Evolutionary conservation across 2,113 vertebrate species (phyloP).

Genomic region (Eptatretus burgeri): DNA sequence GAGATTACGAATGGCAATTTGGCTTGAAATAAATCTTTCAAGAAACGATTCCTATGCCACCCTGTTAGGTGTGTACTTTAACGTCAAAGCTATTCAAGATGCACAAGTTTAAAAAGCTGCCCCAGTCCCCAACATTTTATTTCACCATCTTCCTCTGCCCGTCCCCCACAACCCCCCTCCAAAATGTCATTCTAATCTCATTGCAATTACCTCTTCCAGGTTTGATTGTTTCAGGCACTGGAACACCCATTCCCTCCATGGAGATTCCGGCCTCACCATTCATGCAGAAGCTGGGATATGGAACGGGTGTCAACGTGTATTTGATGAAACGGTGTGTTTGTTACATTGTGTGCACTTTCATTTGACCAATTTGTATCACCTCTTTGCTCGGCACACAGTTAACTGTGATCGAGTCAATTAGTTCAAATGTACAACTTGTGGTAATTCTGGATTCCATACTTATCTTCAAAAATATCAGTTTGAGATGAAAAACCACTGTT

Average conservation of each 20-base stretch:
- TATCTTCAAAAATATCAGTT: not conserved
- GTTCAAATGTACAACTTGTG: not conserved
- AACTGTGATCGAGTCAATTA: too few species aligned
- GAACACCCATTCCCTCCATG: constrained; percentile 1
- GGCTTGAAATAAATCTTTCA: too few species aligned
- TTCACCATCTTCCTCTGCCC: too few species aligned
- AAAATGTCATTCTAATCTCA: too few species aligned
- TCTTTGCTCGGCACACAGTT: not conserved
- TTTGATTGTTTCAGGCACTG: not conserved
- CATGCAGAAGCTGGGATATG: constrained; percentile 3
- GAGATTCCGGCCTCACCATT: constrained; percentile 4
- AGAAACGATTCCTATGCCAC: too few species aligned
- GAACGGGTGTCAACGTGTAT: constrained; percentile 2
- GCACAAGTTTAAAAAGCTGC: too few species aligned
- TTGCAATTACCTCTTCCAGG: too few species aligned
- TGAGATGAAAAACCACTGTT: not conserved
- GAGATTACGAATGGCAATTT: too few species aligned
- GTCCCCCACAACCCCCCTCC: too few species aligned
- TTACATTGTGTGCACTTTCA: not conserved
- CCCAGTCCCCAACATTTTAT: too few species aligned
- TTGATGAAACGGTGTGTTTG: not conserved
- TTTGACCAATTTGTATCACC: not conserved
- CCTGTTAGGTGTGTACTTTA: too few species aligned
- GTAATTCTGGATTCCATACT: not conserved
- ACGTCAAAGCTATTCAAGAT: too few species aligned